These are phyloP conservation scores for Phrynocephalus vlangalii DNA, from an alignment of 2,797 vertebrate species.

Conservation along the genomic window DNA sequence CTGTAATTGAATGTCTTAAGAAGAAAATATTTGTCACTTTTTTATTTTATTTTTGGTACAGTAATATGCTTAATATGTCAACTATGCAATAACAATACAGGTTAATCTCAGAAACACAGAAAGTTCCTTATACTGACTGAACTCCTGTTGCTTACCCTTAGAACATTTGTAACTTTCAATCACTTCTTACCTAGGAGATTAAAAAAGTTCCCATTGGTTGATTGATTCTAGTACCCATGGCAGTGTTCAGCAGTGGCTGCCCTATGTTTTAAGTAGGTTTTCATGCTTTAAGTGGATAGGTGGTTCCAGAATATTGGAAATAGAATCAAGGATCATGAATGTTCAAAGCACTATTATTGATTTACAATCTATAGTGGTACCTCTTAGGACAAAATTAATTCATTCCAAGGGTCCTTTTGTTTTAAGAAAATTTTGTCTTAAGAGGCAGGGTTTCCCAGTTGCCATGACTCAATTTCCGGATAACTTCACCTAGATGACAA, in stretches of 20 bases:
- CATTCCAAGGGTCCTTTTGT: too few species aligned
- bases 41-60: background rate
- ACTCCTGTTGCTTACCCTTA: too few species aligned
- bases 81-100: background rate
- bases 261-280: background rate
- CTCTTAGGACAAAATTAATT: too few species aligned
- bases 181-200: too few species aligned
- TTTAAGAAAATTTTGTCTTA: too few species aligned
- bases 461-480: too few species aligned
- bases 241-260: background rate
- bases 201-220: too few species aligned
- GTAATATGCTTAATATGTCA: background rate
- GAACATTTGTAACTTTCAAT: too few species aligned
- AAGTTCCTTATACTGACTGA: background rate
- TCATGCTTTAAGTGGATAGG: too few species aligned
- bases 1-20: background rate
- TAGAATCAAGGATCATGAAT: background rate
- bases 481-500: too few species aligned
- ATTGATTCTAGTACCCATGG: too few species aligned
- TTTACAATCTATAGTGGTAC: background rate
- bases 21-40: background rate
- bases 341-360: background rate
- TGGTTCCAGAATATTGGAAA: background rate
- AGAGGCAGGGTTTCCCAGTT: too few species aligned
- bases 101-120: background rate